Evolutionary conservation across 2,113 vertebrate genomes (phyloP), one percentile per base, ranked within the genome.

Genomic region (Pachyramphus minor): DNA sequence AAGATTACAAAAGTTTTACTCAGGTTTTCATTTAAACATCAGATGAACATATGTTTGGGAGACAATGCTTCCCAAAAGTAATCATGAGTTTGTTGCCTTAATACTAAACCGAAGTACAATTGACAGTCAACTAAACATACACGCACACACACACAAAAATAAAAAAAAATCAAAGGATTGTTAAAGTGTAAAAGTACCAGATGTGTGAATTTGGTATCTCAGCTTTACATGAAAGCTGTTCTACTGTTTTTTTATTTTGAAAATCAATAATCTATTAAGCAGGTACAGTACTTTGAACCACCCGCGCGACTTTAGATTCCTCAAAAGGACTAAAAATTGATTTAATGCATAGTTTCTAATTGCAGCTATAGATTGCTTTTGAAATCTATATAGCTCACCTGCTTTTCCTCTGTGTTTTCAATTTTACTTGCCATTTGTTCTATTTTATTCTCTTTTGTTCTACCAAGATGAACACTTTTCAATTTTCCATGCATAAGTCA

Each of bases 261-360:
- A 89, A 95, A 95, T 91, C 93, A 80, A 91, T 97, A 91, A 94
- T 86, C 85, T 94, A 75, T 93, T 96, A 96, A 79, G 20, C 69
- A 74, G 68, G 50, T 78, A 76, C 33, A 84, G 24, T 84, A 41
- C 18, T 80, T 41, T 81, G 33, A 71, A 90, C 52, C 76, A 91
- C 63, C 16, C 25, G 67, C 86, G 59, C 33, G 80, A 77, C 39
- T 92, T 89, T 21, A 2, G 1, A 72, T 89, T 92, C 64, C 92
- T 78, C 76, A 74, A 59, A 94, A 87, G 78, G 76, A 5, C 30
- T 95, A 73, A 78, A 96, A 93, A 68, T 50, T 20, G 52, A 71
- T 93, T 96, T 96, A 87, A 94, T 78, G 31, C 83, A 68, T 86
- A 59, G 49, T 31, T 93, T 94, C 72, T 92, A 88, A 93, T 76